phyloP scores from a whole-genome alignment of 2,888 invertebrate species.

The Poecilobothrus nobilitatus region DNA sequence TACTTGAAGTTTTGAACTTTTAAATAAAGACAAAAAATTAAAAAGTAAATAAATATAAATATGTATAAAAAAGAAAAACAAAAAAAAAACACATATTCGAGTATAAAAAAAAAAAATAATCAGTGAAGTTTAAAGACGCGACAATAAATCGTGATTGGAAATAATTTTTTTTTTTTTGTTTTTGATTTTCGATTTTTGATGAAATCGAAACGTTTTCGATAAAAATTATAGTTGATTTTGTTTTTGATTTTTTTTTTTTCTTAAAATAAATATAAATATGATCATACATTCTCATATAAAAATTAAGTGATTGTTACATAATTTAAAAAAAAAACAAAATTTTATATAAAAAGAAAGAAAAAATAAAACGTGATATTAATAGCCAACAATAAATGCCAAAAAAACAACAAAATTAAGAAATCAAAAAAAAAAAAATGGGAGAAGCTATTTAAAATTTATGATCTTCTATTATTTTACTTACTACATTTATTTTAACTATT shows the following conservation, averaged over 20 bases:
- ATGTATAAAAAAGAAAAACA: too few relatives aligned
- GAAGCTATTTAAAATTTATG: background rate
- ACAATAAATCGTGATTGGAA: conserved; percentile 6
- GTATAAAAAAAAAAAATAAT: background rate
- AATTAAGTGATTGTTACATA: background rate
- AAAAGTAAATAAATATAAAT: too few relatives aligned
- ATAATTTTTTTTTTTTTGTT: background rate
- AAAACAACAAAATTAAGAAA: background rate
- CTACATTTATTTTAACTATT: too few relatives aligned
- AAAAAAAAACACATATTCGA: background rate
- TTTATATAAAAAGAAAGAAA: background rate
- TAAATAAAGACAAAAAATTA: too few relatives aligned
- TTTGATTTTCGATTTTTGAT: background rate
- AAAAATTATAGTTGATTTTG: too few relatives aligned
- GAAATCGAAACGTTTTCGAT: conserved; percentile 6
- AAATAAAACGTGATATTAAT: conserved; percentile 3
- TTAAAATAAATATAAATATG: too few relatives aligned
- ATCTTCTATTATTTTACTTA: background rate
- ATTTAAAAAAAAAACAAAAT: background rate
- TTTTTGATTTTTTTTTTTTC: background rate
- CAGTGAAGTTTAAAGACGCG: conserved; percentile 4
- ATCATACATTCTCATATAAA: background rate
- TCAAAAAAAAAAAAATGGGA: background rate
- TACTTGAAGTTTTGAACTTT: background rate
- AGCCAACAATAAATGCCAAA: conserved; percentile 4